Evolutionary conservation across 1,140 invertebrate species (phyloP), one percentile per base, ranked within the genome.

Genomic region (Hylaeus volcanicus): DNA sequence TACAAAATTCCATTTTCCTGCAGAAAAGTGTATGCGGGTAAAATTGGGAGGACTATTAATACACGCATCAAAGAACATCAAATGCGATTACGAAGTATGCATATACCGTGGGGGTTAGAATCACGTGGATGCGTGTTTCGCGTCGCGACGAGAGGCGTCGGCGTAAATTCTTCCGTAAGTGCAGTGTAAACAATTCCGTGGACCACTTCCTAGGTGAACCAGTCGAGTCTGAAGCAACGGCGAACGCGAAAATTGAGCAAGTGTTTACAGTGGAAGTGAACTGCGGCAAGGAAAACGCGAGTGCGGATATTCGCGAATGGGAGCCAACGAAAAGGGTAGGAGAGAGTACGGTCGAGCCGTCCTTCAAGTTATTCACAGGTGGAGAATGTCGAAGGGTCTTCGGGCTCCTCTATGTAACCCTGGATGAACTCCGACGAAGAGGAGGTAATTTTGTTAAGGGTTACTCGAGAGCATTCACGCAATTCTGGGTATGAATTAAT

Each of bases 211-310:
- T 48, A 43, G 76, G 1, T 76, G 64, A 86, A 48, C 81, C 65
- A 55, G 48, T 37, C 41, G 45, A 61, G 15, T 3, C 51, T 51
- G 6, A 55, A 43, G 70, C 63, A 11, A 14, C 69, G 55, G 76
- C 15, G 60, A 78, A 73, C 55, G 71, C 61, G 74, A 87, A 87
- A 86, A 81, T 87, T 87, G 78, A 72, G 78, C 71, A 86, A 87
- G 86, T 86, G 74, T 87, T 87, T 87, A 81, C 74, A 63, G 45
- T 83, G 73, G 69, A 81, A 76, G 84, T 81, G 84, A 87, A 83
- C 76, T 64, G 58, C 60, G 68, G 37, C 14, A 64, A 68, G 53
- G 56, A 55, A 66, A 71, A 75, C 53, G 60, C 8, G 3, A 37
- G 2, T 9, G 11, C 14, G 69, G 60, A 74, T 74, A 45, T 65